Conservation (phyloP, 2,797 vertebrate species). For the Clarias platycephalus region DNA sequence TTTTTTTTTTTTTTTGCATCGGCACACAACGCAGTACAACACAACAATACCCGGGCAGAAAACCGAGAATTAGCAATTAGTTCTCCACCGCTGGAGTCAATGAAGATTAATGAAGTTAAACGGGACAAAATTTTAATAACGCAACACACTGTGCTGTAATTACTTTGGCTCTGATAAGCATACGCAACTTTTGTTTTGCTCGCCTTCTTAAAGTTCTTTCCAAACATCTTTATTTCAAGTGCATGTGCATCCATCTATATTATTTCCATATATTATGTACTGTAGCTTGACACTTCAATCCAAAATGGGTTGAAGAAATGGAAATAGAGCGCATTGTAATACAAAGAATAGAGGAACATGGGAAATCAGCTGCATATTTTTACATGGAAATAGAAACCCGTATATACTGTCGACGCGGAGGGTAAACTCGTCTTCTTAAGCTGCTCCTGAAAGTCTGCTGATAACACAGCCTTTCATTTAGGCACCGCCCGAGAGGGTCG, state of each 20-base stretch:
- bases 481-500: background rate
- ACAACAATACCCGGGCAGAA: background rate
- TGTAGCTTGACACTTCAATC: constrained; percentile 41
- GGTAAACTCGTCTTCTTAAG: constrained; percentile 20
- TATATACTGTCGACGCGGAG: too few relatives aligned
- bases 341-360: constrained; percentile 11
- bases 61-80: constrained; percentile 24
- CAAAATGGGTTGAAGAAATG: constrained; percentile 8
- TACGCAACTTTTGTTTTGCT: background rate
- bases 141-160: constrained; percentile 24
- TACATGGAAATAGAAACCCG: constrained; percentile 35
- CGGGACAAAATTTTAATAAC: constrained; percentile 27
- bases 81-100: constrained; percentile 10
- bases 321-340: constrained; percentile 31
- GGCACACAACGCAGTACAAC: constrained; percentile 6
- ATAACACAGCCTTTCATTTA: constrained; percentile 17
- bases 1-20: background rate
- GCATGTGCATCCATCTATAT: constrained; percentile 39
- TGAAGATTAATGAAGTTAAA: constrained; percentile 46
- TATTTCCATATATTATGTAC: constrained; percentile 31
- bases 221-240: constrained; percentile 6
- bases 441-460: constrained; percentile 28
- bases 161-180: constrained; percentile 15
- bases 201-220: background rate
- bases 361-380: constrained; percentile 37